Evolutionary conservation across 2,113 vertebrate species (phyloP).

Genomic region (Gyps fulvus): DNA sequence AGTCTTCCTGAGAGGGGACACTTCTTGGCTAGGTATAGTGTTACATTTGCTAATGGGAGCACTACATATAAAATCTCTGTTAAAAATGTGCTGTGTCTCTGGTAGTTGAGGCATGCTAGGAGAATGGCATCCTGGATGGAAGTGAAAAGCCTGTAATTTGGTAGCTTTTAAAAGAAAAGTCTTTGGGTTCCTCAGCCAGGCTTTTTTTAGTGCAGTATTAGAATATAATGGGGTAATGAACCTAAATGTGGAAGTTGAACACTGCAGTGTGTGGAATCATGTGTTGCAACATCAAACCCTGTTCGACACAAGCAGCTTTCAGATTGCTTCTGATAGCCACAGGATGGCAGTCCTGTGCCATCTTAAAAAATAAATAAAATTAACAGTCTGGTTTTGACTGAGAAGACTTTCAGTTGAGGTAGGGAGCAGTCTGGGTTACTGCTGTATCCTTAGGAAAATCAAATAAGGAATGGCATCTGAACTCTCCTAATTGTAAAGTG

Average conservation of each 20-base stretch:
- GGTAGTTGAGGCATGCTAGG: background rate
- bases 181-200: background rate
- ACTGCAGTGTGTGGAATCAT: background rate
- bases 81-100: background rate
- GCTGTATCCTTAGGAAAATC: background rate
- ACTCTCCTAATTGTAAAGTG: background rate
- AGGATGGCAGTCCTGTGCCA: conserved; percentile 43
- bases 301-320: accelerated
- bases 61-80: background rate
- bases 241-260: background rate
- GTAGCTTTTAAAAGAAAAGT: background rate
- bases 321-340: background rate
- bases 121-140: background rate
- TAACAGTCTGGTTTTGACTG: background rate
- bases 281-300: background rate
- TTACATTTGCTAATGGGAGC: background rate
- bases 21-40: background rate
- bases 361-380: background rate
- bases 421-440: background rate
- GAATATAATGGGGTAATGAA: background rate
- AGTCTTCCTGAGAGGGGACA: background rate
- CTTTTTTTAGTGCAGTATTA: background rate
- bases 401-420: background rate
- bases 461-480: background rate
- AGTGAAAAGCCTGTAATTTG: background rate